Evolutionary conservation across 1,140 invertebrate species (phyloP).

Genomic region (Samia ricini): DNA sequence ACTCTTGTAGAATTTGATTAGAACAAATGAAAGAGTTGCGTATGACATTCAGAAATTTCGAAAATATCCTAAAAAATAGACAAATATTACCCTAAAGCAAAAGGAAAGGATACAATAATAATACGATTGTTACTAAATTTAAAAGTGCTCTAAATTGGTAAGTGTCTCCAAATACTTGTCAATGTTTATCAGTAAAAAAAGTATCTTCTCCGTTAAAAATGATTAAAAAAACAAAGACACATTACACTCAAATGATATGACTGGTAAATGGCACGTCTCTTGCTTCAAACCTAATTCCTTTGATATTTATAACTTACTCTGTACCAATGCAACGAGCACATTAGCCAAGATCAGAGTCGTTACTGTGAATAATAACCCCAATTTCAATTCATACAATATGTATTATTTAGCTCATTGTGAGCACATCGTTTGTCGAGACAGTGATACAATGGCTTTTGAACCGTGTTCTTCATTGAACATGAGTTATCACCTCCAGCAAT

Average conservation of each 20-base stretch:
- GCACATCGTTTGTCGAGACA: slow-evolving; percentile 31
- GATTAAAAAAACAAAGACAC: too few relatives aligned
- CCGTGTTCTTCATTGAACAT: slow-evolving; percentile 57
- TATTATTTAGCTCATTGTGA: slow-evolving; percentile 33
- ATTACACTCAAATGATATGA: not conserved
- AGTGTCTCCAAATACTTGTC: too few relatives aligned
- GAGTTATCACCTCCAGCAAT: slow-evolving; percentile 61
- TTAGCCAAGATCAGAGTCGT: slow-evolving; percentile 24
- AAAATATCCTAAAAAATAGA: too few relatives aligned
- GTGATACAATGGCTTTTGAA: slow-evolving; percentile 50
- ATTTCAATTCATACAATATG: slow-evolving; percentile 28
- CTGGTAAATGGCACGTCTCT: not conserved
- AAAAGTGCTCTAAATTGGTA: too few relatives aligned
- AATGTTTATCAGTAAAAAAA: too few relatives aligned
- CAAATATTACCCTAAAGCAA: too few relatives aligned
- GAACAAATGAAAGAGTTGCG: too few relatives aligned
- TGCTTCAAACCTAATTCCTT: not conserved
- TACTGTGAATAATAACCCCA: slow-evolving; percentile 31
- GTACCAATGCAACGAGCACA: not conserved
- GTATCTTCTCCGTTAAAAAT: too few relatives aligned
- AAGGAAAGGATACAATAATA: too few relatives aligned
- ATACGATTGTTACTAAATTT: too few relatives aligned
- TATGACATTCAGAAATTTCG: too few relatives aligned
- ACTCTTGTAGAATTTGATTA: too few relatives aligned
- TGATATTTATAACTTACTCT: not conserved